These are phyloP conservation scores for Nectonema munidae DNA, from an alignment of 2,888 invertebrate species.

Conservation along the genomic window DNA sequence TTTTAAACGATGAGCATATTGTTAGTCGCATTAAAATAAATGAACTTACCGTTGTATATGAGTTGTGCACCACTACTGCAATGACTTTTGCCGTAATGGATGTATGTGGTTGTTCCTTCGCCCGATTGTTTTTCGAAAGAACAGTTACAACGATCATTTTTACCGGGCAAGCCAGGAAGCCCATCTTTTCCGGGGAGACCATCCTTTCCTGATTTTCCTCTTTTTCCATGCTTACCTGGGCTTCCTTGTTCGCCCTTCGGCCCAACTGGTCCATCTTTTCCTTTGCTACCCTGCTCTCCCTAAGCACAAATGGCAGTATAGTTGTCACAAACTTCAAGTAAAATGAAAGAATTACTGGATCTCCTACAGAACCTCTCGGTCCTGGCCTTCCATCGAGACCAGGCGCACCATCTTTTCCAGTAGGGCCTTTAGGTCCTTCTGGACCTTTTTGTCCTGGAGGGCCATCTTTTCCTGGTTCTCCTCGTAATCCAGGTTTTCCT, in stretches of 20 bases:
- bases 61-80: constrained; percentile 1
- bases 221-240: constrained; percentile 8
- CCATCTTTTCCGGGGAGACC: constrained; percentile 14
- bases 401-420: constrained; percentile 13
- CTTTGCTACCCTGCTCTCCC: constrained; percentile 1
- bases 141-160: constrained; percentile 10
- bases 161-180: constrained; percentile 15
- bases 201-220: constrained; percentile 13
- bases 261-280: constrained; percentile 1
- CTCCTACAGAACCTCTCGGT: constrained; percentile 11
- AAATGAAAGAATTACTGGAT: neutral
- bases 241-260: neutral
- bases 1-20: too few species aligned
- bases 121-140: neutral
- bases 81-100: neutral
- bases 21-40: too few species aligned
- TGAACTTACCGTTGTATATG: constrained; percentile 1
- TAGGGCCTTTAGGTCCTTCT: constrained; percentile 14
- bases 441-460: constrained; percentile 14
- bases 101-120: constrained; percentile 6
- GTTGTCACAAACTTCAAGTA: neutral
- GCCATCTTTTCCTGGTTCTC: constrained; percentile 14
- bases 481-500: constrained; percentile 7
- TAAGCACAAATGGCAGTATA: neutral
- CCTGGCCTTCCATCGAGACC: constrained; percentile 2